phyloP scores from a whole-genome alignment of 2,888 invertebrate genomes.

The Leucozona laternaria region DNA sequence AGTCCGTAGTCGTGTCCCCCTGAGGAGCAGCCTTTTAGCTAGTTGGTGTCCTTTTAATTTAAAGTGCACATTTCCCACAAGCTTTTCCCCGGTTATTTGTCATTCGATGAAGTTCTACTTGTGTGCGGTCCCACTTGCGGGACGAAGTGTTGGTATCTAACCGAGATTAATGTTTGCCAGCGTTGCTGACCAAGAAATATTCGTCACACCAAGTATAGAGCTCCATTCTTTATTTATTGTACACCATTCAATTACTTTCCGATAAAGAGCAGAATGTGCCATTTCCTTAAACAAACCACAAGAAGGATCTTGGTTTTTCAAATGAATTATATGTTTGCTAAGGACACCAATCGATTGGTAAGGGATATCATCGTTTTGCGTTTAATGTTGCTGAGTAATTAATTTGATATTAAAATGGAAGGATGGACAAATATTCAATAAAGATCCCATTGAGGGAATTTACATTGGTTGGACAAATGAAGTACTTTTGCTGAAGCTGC shows the following conservation, averaged over 20 bases:
- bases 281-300: constrained; percentile 12
- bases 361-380: constrained; percentile 22
- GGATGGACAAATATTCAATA: constrained; percentile 17
- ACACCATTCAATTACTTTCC: constrained; percentile 54
- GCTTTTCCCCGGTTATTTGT: constrained; percentile 48
- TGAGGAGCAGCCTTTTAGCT: background rate
- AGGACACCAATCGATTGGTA: constrained; percentile 39
- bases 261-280: constrained; percentile 48
- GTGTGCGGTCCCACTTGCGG: constrained; percentile 40
- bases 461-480: background rate
- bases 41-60: constrained; percentile 45
- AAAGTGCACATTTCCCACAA: constrained; percentile 51
- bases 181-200: constrained; percentile 49
- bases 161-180: constrained; percentile 60
- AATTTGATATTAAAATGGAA: constrained; percentile 42
- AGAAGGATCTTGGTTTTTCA: constrained; percentile 24
- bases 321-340: constrained; percentile 45
- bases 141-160: constrained; percentile 53
- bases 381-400: constrained; percentile 25
- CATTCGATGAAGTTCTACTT: constrained; percentile 47
- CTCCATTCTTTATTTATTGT: constrained; percentile 20
- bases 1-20: too few species aligned
- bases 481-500: background rate
- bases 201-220: constrained; percentile 18
- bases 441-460: background rate